These are phyloP conservation scores for Tolmerus cingulatus DNA, from an alignment of 2,888 invertebrate genomes.

Conservation along the genomic window DNA sequence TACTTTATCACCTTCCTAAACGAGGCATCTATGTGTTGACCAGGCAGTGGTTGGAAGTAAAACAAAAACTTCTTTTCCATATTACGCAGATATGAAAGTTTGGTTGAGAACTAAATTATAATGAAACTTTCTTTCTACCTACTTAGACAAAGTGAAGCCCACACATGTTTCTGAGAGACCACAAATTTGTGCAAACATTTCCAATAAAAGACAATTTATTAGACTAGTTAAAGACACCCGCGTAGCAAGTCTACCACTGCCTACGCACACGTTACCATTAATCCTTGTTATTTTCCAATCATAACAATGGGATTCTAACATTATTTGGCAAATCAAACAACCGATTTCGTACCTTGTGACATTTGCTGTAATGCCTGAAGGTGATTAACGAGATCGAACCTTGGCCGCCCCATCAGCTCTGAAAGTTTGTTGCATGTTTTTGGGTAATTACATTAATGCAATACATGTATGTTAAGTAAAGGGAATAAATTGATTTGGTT, in stretches of 20 bases:
- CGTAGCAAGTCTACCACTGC: not conserved
- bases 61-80: not conserved
- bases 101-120: not conserved
- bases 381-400: not conserved
- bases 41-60: not conserved
- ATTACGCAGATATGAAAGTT: not conserved
- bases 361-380: constrained; percentile 9
- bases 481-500: not conserved
- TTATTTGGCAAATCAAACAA: not conserved
- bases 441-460: not conserved
- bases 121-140: not conserved
- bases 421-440: not conserved
- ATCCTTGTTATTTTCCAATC: not conserved
- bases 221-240: not conserved
- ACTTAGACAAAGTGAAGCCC: not conserved
- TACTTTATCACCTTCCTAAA: not conserved
- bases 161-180: not conserved
- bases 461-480: not conserved
- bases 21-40: not conserved
- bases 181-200: constrained; percentile 1
- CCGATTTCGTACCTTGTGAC: not conserved
- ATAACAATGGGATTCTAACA: not conserved
- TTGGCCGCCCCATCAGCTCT: not conserved
- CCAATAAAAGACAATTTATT: not conserved
- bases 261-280: not conserved